Evolutionary conservation across 2,113 vertebrate genomes (phyloP).

Genomic region (Diphyllodes magnificus): DNA sequence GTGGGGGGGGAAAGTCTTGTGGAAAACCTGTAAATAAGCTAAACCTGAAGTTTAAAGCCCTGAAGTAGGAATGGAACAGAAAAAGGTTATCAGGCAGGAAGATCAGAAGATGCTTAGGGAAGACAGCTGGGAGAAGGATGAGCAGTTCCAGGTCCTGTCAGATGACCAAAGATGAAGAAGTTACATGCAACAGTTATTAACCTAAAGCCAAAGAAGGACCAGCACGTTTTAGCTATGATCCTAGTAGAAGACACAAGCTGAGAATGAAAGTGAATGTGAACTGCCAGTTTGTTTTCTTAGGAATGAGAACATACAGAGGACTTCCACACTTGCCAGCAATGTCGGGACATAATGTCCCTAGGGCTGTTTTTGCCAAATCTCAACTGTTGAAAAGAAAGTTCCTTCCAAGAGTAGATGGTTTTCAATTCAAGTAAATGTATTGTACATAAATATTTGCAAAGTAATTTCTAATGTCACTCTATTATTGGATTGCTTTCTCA

Average conservation of each 20-base stretch:
- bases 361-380: neutral
- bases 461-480: neutral
- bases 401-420: neutral
- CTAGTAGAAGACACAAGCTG: neutral
- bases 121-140: neutral
- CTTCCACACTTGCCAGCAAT: neutral
- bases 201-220: neutral
- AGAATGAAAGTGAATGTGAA: neutral
- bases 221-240: neutral
- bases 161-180: neutral
- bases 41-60: neutral
- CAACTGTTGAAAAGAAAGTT: neutral
- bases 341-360: neutral
- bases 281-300: neutral
- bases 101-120: neutral
- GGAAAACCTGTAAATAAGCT: neutral
- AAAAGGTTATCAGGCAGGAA: neutral
- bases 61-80: neutral
- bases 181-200: neutral
- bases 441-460: neutral
- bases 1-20: too few species aligned
- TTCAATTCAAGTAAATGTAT: neutral
- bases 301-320: neutral
- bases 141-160: neutral
- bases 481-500: neutral